These are phyloP conservation scores for Antechinus flavipes DNA, from an alignment of 2,113 vertebrate species.

Conservation along the genomic window DNA sequence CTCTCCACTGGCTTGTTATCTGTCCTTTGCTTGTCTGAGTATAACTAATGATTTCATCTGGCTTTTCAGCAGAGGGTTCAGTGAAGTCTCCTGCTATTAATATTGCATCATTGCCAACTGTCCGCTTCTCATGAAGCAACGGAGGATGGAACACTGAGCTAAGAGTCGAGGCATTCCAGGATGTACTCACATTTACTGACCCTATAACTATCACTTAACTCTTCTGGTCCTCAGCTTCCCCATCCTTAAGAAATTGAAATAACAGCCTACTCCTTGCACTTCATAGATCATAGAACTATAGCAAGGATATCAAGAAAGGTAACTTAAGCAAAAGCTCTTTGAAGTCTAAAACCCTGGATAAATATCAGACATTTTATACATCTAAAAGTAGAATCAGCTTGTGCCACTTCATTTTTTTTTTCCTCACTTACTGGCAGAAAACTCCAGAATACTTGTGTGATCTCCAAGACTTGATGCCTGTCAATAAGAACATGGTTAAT, in stretches of 20 bases:
- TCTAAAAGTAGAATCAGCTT: background rate
- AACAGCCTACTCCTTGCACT: background rate
- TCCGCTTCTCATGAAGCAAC: background rate
- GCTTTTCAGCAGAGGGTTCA: slow-evolving; percentile 14
- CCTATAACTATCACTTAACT: background rate
- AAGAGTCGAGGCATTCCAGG: background rate
- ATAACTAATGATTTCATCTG: background rate
- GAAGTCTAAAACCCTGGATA: background rate
- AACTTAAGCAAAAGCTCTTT: background rate
- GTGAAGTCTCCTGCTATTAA: background rate
- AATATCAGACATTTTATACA: background rate
- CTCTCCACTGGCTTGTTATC: background rate
- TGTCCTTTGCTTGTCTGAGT: background rate
- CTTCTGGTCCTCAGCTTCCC: background rate
- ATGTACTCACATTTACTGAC: background rate
- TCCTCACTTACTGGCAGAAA: background rate
- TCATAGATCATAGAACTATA: background rate
- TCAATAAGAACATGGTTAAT: background rate
- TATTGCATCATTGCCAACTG: background rate
- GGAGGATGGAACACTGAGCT: background rate
- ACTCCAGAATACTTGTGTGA: background rate
- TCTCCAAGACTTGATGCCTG: background rate
- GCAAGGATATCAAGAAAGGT: background rate
- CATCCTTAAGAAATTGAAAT: background rate
- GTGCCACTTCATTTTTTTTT: background rate